A percentile compares a stretch with the other conserved stretches of the same genome.
These are phyloP conservation scores for Neria commutata DNA, from an alignment of 2,888 invertebrate genomes.

Conservation along the genomic window DNA sequence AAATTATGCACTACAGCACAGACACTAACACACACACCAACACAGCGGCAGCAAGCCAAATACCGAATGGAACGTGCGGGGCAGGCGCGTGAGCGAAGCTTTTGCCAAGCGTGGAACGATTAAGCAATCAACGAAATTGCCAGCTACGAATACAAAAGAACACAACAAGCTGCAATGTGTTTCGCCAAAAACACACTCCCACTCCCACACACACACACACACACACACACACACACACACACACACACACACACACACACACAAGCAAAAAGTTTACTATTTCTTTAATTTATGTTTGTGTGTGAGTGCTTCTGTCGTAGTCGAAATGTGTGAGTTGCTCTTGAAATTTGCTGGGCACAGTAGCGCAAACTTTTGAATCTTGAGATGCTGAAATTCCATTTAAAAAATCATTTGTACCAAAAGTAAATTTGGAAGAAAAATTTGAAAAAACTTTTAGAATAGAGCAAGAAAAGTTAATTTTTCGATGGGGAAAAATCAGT, in stretches of 20 bases:
- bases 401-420: no score
- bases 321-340: no score
- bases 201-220: constrained; percentile 4
- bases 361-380: no score
- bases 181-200: not conserved
- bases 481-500: no score
- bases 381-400: no score
- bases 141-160: constrained; percentile 42
- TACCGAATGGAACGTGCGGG: no score
- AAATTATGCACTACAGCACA: constrained; percentile 55
- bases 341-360: no score
- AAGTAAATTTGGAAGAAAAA: no score
- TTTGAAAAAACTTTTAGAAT: no score
- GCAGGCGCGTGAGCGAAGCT: not conserved
- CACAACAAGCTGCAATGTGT: not conserved
- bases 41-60: constrained; percentile 4
- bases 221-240: not conserved
- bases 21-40: no score
- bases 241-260: constrained; percentile 4
- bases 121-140: constrained; percentile 51
- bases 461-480: no score
- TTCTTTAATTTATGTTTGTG: not conserved
- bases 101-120: constrained; percentile 43
- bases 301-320: not conserved
- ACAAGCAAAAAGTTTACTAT: constrained; percentile 4